phyloP scores from a whole-genome alignment of 2,888 invertebrate species.

The Allolobophora icterica region DNA sequence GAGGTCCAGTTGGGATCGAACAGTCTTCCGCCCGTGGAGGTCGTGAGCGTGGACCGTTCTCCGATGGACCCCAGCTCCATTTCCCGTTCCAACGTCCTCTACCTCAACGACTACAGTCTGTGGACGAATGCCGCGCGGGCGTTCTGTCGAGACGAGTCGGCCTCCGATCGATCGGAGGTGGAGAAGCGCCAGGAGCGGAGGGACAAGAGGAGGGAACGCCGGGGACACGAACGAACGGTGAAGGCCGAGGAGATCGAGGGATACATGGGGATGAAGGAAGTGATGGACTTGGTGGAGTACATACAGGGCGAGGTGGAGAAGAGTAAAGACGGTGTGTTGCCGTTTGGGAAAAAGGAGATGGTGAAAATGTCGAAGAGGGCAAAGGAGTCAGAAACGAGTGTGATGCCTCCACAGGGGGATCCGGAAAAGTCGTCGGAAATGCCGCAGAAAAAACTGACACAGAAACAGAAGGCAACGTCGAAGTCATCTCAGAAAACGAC shows the following conservation, averaged over 20 bases:
- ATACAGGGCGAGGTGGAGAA: not conserved
- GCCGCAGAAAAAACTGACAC: not conserved
- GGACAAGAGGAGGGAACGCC: conserved; percentile 5
- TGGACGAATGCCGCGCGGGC: not conserved
- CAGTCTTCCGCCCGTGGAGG: not conserved
- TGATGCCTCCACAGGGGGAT: not conserved
- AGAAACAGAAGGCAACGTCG: not conserved
- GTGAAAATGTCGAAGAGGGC: not conserved
- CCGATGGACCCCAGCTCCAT: not conserved
- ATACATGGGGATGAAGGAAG: not conserved
- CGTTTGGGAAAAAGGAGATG: not conserved
- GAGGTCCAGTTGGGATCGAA: not conserved
- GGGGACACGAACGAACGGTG: not conserved
- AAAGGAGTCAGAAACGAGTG: not conserved
- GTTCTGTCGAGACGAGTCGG: not conserved
- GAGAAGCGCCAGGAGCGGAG: conserved; percentile 27
- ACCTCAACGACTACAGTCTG: not conserved
- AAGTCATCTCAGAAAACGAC: not conserved
- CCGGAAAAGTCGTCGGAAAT: not conserved
- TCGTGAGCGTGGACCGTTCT: not conserved
- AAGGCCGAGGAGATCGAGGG: conserved; percentile 5
- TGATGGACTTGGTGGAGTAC: not conserved
- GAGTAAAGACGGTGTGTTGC: too few species aligned
- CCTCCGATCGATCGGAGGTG: conserved; percentile 8
- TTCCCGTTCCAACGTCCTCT: conserved; percentile 5